Evolutionary conservation across 1,140 invertebrate species (phyloP), one percentile per base, ranked within the genome.

Genomic region (Pentalonia nigronervosa): DNA sequence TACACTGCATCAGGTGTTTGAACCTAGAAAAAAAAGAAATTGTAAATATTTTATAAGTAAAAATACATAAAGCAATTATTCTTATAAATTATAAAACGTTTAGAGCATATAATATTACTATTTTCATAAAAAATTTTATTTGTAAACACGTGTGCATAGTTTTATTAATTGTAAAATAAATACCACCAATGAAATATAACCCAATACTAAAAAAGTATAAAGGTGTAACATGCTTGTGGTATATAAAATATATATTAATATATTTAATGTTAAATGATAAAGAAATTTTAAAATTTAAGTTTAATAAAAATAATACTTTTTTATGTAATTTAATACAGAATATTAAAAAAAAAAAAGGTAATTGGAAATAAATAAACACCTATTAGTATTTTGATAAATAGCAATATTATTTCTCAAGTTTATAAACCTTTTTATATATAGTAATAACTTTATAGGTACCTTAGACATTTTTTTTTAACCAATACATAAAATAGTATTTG

Each of bases 11-110:
- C 88, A 30, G 11, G 36, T 36, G 56, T 23, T 56, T 45, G 53
- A 90, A 90, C 89, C 89, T 90, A 90, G 25, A 90, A 90, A 90
- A 90, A 89, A 90, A 34, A 87, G 56, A 88, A 90, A 90, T n/a
- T 20, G 25, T 90, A 67, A 60, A 60, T 36, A 90, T 90, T 14
- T 56, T 41, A 0, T 53, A 89, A 25, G 48, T 89, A 56, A 89
- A 36, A 25, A 23, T 41, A 36, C 7, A 0, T 21, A 89, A 89
- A 23, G 36, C 17, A 88, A 88, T n/a, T 88, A 53, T n/a, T 53
- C 20, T 88, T 88, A 86, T 34, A 30, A 48, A 50, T 88, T n/a
- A 34, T 50, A 23, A 88, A 14, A 48, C 36, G n/a, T 50, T 88
- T 88, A 53, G n/a, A 30, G 47, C 36, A 48, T 50, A 34, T 88